A percentile compares a stretch with the other conserved stretches of the same genome.
These are phyloP conservation scores for Lasioglossum calceatum DNA, from an alignment of 2,888 invertebrate species.

Conservation along the genomic window DNA sequence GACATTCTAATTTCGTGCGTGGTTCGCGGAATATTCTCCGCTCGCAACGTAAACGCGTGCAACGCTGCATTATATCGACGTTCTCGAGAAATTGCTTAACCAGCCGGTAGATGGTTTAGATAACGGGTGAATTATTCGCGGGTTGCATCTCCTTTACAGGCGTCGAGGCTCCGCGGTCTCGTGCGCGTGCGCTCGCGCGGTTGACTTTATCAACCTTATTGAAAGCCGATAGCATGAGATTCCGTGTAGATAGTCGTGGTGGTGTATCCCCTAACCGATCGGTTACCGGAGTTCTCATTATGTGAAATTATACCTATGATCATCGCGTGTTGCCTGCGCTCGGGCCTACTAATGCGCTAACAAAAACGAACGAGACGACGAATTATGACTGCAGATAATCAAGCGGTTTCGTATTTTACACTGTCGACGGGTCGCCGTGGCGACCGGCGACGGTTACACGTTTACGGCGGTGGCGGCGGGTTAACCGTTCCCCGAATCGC, in stretches of 20 bases:
- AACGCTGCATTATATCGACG: conserved; percentile 64
- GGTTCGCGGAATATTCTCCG: conserved; percentile 63
- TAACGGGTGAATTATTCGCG: conserved; percentile 83
- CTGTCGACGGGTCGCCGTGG: conserved; percentile 22
- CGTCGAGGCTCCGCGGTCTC: conserved; percentile 56
- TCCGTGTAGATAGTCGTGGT: conserved; percentile 76
- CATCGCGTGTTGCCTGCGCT: conserved; percentile 53
- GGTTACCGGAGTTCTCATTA: conserved; percentile 70
- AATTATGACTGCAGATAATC: conserved; percentile 65
- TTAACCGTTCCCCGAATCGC: conserved; percentile 35
- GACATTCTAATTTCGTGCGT: conserved; percentile 48
- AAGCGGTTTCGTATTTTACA: conserved; percentile 58
- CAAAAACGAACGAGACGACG: conserved; percentile 59
- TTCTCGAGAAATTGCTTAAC: conserved; percentile 78
- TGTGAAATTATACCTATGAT: conserved; percentile 70
- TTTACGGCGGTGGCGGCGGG: conserved; percentile 34
- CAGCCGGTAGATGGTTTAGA: conserved; percentile 81
- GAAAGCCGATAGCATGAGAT: conserved; percentile 82
- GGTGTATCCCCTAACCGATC: conserved; percentile 63
- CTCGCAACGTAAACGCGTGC: conserved; percentile 64
- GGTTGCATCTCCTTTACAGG: conserved; percentile 75
- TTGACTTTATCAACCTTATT: conserved; percentile 84
- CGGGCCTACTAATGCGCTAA: conserved; percentile 65
- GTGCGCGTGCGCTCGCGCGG: conserved; percentile 53
- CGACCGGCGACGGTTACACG: conserved; percentile 6